Percentiles rank a stretch among this genome's conserved stretches.
Evolutionary conservation across 2,888 invertebrate species (phyloP).

Genomic region (Rosalia funebris): DNA sequence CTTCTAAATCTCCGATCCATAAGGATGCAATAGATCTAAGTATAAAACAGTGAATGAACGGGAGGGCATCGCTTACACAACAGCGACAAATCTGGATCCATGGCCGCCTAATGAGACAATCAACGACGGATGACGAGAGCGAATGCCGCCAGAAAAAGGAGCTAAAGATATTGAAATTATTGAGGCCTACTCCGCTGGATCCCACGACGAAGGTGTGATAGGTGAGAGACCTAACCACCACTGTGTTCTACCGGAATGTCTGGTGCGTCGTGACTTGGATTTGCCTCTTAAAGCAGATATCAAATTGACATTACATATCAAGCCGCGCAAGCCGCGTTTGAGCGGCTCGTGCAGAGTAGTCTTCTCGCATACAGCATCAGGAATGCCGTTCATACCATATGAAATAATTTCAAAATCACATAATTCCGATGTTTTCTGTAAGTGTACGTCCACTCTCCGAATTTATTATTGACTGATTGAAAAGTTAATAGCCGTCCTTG

Average conservation of each 20-base stretch:
- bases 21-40: constrained; percentile 86
- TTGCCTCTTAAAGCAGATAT: too few species aligned
- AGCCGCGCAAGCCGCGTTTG: too few species aligned
- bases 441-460: too few species aligned
- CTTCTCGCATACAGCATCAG: too few species aligned
- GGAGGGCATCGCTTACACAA: constrained; percentile 57
- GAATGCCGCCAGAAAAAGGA: constrained; percentile 65
- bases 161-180: constrained; percentile 61
- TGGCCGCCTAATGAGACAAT: constrained; percentile 52
- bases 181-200: constrained; percentile 68
- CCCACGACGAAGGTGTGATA: constrained; percentile 77
- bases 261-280: constrained; percentile 39
- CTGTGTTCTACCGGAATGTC: constrained; percentile 54
- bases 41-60: constrained; percentile 73
- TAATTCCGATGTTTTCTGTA: too few species aligned
- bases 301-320: too few species aligned
- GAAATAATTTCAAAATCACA: too few species aligned
- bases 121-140: constrained; percentile 69
- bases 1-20: constrained; percentile 65
- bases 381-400: too few species aligned
- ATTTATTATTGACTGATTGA: too few species aligned
- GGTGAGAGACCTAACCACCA: constrained; percentile 54
- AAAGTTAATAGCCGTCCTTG: constrained; percentile 23
- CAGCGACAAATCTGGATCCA: constrained; percentile 56
- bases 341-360: too few species aligned